Conservation (phyloP, 2,113 vertebrate genomes). For the Ochotona curzoniae region DNA sequence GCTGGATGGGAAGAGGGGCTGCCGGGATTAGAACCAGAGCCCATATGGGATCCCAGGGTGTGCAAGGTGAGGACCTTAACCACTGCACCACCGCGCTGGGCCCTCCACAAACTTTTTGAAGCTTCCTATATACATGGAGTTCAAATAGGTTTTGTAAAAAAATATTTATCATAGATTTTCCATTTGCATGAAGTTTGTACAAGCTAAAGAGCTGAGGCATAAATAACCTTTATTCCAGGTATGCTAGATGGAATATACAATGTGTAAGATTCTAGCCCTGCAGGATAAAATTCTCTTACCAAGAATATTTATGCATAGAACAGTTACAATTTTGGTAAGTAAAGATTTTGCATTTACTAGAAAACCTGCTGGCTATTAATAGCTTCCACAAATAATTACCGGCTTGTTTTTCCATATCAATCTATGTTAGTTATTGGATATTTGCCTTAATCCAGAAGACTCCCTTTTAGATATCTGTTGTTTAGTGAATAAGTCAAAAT, state of each 20-base stretch:
- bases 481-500: not conserved
- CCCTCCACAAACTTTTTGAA: too few relatives aligned
- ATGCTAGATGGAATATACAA: not conserved
- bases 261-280: not conserved
- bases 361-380: not conserved
- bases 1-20: too few relatives aligned
- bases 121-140: too few relatives aligned
- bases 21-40: too few relatives aligned
- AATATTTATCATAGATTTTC: too few relatives aligned
- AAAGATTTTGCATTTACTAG: not conserved
- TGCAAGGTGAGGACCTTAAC: too few relatives aligned
- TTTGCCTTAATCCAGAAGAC: not conserved
- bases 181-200: not conserved
- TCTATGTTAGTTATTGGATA: not conserved
- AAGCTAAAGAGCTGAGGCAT: not conserved
- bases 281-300: not conserved
- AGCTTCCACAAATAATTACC: not conserved
- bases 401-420: not conserved
- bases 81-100: too few relatives aligned
- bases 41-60: too few relatives aligned
- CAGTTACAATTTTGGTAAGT: slow-evolving; percentile 1
- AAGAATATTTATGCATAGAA: not conserved
- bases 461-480: not conserved
- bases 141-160: too few relatives aligned
- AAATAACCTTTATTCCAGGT: not conserved